Evolutionary conservation across 2,888 invertebrate species (phyloP), one percentile per base, ranked within the genome.

Genomic region (Perithous albicinctus): DNA sequence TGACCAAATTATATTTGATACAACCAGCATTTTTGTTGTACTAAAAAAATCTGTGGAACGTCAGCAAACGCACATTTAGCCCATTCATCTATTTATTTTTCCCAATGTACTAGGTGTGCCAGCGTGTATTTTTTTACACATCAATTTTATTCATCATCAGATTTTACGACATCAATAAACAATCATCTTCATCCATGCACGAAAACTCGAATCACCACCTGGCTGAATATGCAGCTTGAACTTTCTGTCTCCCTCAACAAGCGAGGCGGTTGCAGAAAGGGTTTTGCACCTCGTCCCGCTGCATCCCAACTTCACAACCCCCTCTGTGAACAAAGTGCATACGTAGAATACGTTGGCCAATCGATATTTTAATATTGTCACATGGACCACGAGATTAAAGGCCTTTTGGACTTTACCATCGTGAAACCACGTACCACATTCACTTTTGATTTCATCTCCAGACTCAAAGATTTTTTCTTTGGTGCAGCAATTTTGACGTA

Each of bases 341-440:
- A 90, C 93, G 91, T 89, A 89, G 92, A 91, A 93, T 92, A 91
- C 92, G 88, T 91, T 89, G 89, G 89, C 89, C 89, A 91, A 93
- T 93, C 92, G 90, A 93, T 93, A 92, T 92, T 93, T 93, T 92
- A 93, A 92, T 93, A 93, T 92, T 90, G 91, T 91, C 72, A 87
- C 87, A 70, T 59, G 85, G 84, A 85, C 85, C 86, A 84, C 78
- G 84, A 86, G 87, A 87, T 89, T 89, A 89, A 90, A 89, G 86
- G 86, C 82, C 87, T 86, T 85, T 84, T 72, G 70, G 85, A 69
- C 70, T 15, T 6, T 72, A 38, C 48, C 67, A 51, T 73, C 54
- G 41, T 18, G 48, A 41, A 15, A 63, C 20, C 51, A 35, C 56
- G 41, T 32, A 51, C 43, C 26, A 10, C 59, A n/a, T 26, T 1